These are phyloP conservation scores for Willowsia nigromaculata DNA, from an alignment of 2,888 invertebrate genomes.

Conservation along the genomic window DNA sequence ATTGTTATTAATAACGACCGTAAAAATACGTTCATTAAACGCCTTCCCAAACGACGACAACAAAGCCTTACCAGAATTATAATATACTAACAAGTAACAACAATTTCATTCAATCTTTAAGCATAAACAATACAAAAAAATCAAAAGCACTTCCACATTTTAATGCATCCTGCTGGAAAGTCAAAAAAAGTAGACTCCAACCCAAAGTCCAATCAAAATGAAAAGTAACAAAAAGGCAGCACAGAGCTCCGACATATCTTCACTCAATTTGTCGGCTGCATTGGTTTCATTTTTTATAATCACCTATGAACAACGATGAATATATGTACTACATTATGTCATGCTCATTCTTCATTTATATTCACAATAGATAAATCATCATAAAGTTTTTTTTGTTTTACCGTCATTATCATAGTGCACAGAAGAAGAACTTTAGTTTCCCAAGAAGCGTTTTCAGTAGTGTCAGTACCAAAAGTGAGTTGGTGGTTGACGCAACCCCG, in stretches of 20 bases:
- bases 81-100: background rate
- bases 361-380: too few relatives aligned
- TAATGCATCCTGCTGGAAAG: too few relatives aligned
- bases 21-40: conserved; percentile 22
- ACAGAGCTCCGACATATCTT: too few relatives aligned
- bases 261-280: too few relatives aligned
- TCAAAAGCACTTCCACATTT: too few relatives aligned
- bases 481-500: background rate
- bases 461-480: conserved; percentile 1
- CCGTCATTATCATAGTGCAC: background rate
- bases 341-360: too few relatives aligned
- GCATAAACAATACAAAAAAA: background rate
- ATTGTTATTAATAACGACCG: conserved; percentile 13
- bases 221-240: background rate
- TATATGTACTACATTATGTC: too few relatives aligned
- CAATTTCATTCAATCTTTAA: background rate
- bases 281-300: too few relatives aligned
- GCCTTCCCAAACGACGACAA: background rate
- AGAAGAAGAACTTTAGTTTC: background rate
- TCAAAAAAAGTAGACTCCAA: background rate
- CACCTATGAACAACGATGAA: too few relatives aligned
- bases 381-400: background rate
- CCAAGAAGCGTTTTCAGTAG: background rate
- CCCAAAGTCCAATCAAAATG: background rate
- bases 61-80: background rate